Percentiles rank a stretch among this genome's conserved stretches.
Evolutionary conservation across 30 jellyfish, hydroid and myxozoan species (phyloP).

Genomic region (Nemopilema nomurai): DNA sequence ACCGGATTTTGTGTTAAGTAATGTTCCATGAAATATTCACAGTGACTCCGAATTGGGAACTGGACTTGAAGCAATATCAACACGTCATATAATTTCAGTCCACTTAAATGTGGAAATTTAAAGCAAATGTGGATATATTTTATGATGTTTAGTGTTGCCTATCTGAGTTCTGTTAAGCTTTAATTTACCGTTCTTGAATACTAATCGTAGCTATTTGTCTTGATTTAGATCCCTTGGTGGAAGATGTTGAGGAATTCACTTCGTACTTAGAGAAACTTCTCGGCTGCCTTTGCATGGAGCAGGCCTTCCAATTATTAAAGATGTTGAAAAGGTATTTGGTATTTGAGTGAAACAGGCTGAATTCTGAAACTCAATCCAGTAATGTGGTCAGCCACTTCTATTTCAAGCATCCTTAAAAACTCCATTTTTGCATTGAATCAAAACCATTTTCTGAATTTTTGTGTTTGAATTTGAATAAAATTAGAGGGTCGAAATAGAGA

Average conservation of each 20-base stretch:
- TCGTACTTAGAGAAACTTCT: conserved; percentile 31
- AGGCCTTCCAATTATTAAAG: conserved; percentile 39
- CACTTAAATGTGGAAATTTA: too few relatives aligned
- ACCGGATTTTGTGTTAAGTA: background rate
- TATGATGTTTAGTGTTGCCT: background rate
- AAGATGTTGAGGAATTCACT: conserved; percentile 64
- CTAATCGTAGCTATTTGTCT: background rate
- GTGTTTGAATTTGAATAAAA: too few relatives aligned
- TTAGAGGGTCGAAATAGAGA: too few relatives aligned
- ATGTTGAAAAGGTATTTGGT: conserved; percentile 52
- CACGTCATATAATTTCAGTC: too few relatives aligned
- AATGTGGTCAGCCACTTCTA: too few relatives aligned
- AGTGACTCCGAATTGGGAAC: background rate
- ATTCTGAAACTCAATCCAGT: too few relatives aligned
- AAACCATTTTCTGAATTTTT: too few relatives aligned
- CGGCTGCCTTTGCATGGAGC: conserved; percentile 29
- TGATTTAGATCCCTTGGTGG: conserved; percentile 24
- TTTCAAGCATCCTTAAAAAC: too few relatives aligned
- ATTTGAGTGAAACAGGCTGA: too few relatives aligned
- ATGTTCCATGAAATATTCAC: background rate
- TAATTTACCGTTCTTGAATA: background rate
- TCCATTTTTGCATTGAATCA: too few relatives aligned
- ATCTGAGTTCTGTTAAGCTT: background rate
- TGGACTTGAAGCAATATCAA: background rate
- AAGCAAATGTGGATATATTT: too few relatives aligned